Evolutionary conservation across 2,797 vertebrate genomes (phyloP).

Genomic region (Acridotheres tristis): DNA sequence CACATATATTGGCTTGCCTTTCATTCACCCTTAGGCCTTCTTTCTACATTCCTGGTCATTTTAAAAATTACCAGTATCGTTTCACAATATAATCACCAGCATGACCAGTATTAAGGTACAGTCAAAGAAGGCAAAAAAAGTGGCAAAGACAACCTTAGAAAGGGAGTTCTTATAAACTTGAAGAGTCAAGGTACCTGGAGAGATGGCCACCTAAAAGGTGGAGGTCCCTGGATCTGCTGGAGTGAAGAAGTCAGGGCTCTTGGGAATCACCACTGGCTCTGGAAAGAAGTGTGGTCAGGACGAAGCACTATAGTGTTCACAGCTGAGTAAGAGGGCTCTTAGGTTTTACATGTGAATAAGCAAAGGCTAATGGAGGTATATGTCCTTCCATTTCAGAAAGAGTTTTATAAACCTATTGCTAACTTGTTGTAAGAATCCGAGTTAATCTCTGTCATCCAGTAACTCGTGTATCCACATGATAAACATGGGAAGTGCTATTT

Average conservation of each 20-base stretch:
- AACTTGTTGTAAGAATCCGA: not conserved
- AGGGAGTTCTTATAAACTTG: not conserved
- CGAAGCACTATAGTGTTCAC: not conserved
- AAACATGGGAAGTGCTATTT: not conserved
- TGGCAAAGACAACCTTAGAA: not conserved
- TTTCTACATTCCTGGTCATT: not conserved
- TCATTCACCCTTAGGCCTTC: not conserved
- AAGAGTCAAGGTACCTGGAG: not conserved
- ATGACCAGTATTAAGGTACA: not conserved
- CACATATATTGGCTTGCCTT: not conserved
- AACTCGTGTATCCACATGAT: rapidly evolving
- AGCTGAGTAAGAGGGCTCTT: not conserved
- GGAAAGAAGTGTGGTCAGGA: not conserved
- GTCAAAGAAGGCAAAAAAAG: not conserved
- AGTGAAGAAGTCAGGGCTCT: rapidly evolving
- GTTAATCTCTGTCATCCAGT: not conserved
- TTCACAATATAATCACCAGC: not conserved
- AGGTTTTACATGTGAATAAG: not conserved
- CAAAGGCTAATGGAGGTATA: not conserved
- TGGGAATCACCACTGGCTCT: not conserved
- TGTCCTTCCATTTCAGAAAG: not conserved
- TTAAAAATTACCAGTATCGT: not conserved
- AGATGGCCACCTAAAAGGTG: not conserved
- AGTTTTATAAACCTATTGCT: not conserved
- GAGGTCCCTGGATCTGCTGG: not conserved